Base-by-base conservation (phyloP, 2,888 invertebrate genomes). In the Chydorus sphaericus region DNA sequence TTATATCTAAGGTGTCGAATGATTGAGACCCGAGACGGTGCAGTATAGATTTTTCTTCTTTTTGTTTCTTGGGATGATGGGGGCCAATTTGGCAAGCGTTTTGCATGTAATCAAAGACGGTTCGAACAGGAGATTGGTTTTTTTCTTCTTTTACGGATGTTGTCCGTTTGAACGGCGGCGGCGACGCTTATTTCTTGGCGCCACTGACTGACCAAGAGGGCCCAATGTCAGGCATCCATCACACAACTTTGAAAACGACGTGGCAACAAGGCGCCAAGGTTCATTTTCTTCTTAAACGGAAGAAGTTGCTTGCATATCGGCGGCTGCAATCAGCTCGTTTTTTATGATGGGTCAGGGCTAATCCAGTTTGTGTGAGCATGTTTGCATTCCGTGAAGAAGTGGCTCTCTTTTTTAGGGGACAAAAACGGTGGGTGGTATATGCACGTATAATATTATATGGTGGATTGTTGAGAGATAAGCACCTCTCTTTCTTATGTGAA, bases 381-480 rank as follows among this genome's bases (percentile, higher is more conserved):
- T n/a, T n/a, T n/a, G n/a, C n/a, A n/a, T n/a, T n/a, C n/a, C n/a
- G n/a, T n/a, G n/a, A n/a, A n/a, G n/a, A n/a, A n/a, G n/a, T n/a
- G n/a, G n/a, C n/a, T n/a, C n/a, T n/a, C n/a, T n/a, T n/a, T n/a
- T 44, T 20, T 23, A 20, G 44, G 14, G 23, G 23, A 2, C 10
- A 20, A 44, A 20, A 23, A 23, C n/a, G n/a, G n/a, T n/a, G n/a
- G n/a, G n/a, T 44, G 20, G 14, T 44, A 44, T 36, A 16, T 36
- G 36, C 16, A 16, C 7, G 36, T 36, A 36, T 44, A 28, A 28
- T 11, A 44, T n/a, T n/a, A n/a, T n/a, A n/a, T n/a, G 44, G 44
- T n/a, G 44, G 44, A 44, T 44, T 44, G 44, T 44, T 44, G 44
- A 26, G n/a, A 44, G 44, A 44, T 44, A 44, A 44, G 44, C 44